Percentiles rank a stretch among this genome's conserved stretches.
Conservation (phyloP, 1,140 invertebrate genomes). For the Bombus haemorrhoidalis region DNA sequence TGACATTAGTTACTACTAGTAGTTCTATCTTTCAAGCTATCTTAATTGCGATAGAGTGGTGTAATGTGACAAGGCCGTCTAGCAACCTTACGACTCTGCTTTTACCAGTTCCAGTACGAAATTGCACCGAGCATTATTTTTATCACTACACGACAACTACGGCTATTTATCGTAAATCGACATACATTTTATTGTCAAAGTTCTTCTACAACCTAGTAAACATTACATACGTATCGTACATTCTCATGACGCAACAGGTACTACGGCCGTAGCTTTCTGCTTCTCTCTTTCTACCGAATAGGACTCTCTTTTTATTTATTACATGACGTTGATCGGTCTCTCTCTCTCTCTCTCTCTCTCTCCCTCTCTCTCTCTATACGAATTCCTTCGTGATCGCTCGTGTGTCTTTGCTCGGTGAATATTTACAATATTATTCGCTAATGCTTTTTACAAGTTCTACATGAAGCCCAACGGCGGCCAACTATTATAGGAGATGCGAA, state of each 20-base stretch:
- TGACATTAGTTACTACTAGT: background rate
- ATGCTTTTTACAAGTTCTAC: slow-evolving; percentile 46
- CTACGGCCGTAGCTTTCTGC: slow-evolving; percentile 48
- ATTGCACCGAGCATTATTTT: background rate
- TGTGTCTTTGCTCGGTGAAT: slow-evolving; percentile 25
- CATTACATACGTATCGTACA: slow-evolving; percentile 52
- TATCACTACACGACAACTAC: background rate
- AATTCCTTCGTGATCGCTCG: background rate
- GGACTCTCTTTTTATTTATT: background rate
- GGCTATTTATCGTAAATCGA: slow-evolving; percentile 52
- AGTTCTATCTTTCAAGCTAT: background rate
- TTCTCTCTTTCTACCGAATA: background rate
- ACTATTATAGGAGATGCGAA: slow-evolving; percentile 25
- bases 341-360: background rate
- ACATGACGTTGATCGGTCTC: slow-evolving; percentile 20
- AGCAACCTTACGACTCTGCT: background rate
- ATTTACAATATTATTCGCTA: slow-evolving; percentile 49
- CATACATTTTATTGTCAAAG: slow-evolving; percentile 48
- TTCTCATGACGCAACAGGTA: slow-evolving; percentile 69
- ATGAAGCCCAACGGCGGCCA: slow-evolving; percentile 4
- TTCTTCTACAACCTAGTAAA: slow-evolving; percentile 44
- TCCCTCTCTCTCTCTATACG: background rate
- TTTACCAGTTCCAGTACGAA: background rate
- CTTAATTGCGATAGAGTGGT: background rate
- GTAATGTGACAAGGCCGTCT: background rate